Evolutionary conservation across 2,888 invertebrate genomes (phyloP).

Genomic region (Cryptus viduatorius): DNA sequence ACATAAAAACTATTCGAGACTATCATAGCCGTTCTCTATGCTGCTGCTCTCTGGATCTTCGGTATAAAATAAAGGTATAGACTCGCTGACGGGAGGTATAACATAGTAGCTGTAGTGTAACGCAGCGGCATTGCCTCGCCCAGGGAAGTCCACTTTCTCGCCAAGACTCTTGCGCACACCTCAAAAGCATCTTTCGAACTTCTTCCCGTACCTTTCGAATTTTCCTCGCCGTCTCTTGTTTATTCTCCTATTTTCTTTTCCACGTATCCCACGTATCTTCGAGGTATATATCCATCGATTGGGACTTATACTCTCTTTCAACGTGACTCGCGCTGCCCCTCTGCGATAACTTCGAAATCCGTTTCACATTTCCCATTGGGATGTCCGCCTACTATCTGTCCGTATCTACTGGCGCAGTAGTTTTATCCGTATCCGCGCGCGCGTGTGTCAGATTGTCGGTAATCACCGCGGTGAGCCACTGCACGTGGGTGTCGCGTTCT

Average conservation of each 20-base stretch:
- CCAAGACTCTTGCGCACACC: slow-evolving; percentile 23
- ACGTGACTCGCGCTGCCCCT: slow-evolving; percentile 33
- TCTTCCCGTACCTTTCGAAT: slow-evolving; percentile 55
- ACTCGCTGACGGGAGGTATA: neutral
- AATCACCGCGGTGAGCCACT: slow-evolving; percentile 3
- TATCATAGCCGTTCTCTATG: neutral
- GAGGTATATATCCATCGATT: slow-evolving; percentile 12
- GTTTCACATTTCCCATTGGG: slow-evolving; percentile 65
- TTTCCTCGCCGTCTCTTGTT: slow-evolving; percentile 45
- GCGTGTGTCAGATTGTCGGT: slow-evolving; percentile 36
- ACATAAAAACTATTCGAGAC: neutral
- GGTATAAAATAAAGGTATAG: neutral
- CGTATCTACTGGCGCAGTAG: slow-evolving; percentile 54
- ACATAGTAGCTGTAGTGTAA: slow-evolving; percentile 19
- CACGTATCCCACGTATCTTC: slow-evolving; percentile 13
- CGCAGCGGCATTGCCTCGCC: slow-evolving; percentile 10
- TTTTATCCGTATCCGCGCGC: slow-evolving; percentile 34
- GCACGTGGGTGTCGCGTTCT: neutral
- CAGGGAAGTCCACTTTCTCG: slow-evolving; percentile 65
- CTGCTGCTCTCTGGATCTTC: neutral
- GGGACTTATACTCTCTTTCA: slow-evolving; percentile 44
- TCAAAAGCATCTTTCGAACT: slow-evolving; percentile 54
- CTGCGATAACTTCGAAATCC: slow-evolving; percentile 62
- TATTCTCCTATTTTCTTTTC: neutral
- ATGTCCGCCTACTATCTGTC: slow-evolving; percentile 55